Evolutionary conservation across 2,113 vertebrate species (phyloP).

Genomic region (Myiagra hebetior): DNA sequence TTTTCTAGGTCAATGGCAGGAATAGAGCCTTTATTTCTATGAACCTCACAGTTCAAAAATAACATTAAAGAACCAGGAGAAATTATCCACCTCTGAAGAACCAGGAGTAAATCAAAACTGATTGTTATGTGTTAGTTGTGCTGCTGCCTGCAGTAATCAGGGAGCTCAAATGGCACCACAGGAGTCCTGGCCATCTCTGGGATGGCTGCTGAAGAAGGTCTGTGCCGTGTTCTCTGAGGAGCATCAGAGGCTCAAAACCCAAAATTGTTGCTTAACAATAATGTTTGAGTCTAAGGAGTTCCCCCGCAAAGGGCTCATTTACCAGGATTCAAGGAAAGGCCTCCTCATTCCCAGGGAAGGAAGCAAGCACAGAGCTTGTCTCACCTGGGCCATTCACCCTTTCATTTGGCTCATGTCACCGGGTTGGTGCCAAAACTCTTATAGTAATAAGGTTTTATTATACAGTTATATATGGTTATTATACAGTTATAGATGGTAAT

Average conservation of each 20-base stretch:
- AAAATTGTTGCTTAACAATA: neutral
- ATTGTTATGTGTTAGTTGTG: neutral
- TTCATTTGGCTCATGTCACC: neutral
- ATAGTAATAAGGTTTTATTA: neutral
- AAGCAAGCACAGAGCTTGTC: neutral
- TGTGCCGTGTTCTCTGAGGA: neutral
- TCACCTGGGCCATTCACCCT: neutral
- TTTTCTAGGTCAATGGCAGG: slow-evolving; percentile 52
- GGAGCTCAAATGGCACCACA: neutral
- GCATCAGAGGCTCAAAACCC: neutral
- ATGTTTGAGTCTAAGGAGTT: neutral
- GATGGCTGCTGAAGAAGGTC: neutral
- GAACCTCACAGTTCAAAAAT: slow-evolving; percentile 8
- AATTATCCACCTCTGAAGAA: neutral
- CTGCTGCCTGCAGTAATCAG: neutral
- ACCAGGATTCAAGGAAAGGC: neutral
- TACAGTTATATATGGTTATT: neutral
- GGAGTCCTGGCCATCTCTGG: neutral
- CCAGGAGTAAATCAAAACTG: neutral
- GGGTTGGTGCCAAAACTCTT: neutral
- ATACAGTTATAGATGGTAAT: neutral
- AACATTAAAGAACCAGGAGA: slow-evolving; percentile 40
- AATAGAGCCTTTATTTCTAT: slow-evolving; percentile 24
- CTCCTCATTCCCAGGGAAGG: neutral
- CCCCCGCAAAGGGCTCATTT: neutral